These are phyloP conservation scores for Knipowitschia caucasica DNA, from an alignment of 2,797 vertebrate species.

Conservation along the genomic window DNA sequence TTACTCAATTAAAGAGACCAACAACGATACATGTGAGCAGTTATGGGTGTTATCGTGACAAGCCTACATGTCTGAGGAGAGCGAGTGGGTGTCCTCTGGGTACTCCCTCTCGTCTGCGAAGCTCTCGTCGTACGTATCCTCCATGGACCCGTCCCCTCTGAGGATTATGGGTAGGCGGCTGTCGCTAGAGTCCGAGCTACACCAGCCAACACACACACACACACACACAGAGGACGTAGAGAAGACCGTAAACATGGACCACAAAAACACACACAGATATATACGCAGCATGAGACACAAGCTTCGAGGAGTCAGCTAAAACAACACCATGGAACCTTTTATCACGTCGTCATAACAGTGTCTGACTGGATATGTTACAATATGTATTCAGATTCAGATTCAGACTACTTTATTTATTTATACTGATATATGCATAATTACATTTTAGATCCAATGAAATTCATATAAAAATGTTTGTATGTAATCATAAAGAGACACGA, in stretches of 20 bases:
- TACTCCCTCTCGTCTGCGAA: conserved; percentile 81
- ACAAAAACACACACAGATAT: conserved; percentile 24
- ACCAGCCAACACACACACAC: conserved; percentile 13
- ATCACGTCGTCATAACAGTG: background rate
- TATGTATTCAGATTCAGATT: no score
- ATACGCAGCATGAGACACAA: conserved; percentile 34
- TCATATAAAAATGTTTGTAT: no score
- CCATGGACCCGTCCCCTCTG: conserved; percentile 84
- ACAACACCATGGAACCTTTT: conserved; percentile 29
- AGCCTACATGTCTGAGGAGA: conserved; percentile 80
- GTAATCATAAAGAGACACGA: no score
- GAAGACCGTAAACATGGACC: conserved; percentile 22
- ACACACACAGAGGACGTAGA: conserved; percentile 28
- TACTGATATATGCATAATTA: no score
- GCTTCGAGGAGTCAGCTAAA: conserved; percentile 20
- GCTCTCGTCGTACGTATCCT: conserved; percentile 85
- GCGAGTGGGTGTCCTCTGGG: conserved; percentile 84
- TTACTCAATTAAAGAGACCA: no score
- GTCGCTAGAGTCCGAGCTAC: conserved; percentile 89
- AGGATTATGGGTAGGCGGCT: conserved; percentile 87
- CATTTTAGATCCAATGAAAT: no score
- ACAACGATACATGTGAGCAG: no score
- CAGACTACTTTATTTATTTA: no score
- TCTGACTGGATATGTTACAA: no score
- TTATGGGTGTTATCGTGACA: conserved; percentile 2